Evolutionary conservation across 1,140 invertebrate species (phyloP).

Genomic region (Mamestra configurata): DNA sequence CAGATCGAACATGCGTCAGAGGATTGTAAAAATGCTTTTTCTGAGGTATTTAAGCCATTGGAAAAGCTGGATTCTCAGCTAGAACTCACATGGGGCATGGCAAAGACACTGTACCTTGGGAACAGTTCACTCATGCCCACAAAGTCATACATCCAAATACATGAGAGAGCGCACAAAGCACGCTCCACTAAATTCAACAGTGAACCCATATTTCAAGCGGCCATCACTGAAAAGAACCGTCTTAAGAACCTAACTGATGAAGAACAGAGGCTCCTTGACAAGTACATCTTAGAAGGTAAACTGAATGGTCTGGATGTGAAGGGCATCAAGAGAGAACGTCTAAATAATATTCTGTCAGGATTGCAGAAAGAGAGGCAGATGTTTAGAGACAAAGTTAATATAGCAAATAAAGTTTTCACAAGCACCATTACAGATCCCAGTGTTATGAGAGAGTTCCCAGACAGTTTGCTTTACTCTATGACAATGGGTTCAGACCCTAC

Average conservation of each 20-base stretch:
- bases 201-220: constrained; percentile 90
- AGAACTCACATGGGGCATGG: constrained; percentile 95
- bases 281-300: constrained; percentile 94
- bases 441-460: constrained; percentile 92
- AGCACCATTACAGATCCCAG: constrained; percentile 91
- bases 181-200: constrained; percentile 91
- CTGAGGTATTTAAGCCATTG: constrained; percentile 92
- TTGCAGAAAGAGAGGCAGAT: constrained; percentile 88
- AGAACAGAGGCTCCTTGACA: constrained; percentile 92
- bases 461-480: constrained; percentile 90
- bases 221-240: constrained; percentile 89
- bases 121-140: constrained; percentile 94
- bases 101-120: constrained; percentile 94
- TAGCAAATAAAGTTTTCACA: constrained; percentile 90
- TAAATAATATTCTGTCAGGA: constrained; percentile 84
- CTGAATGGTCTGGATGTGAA: constrained; percentile 92
- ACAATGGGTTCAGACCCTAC: constrained; percentile 89
- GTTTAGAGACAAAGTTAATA: constrained; percentile 90
- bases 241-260: constrained; percentile 90
- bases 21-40: constrained; percentile 90
- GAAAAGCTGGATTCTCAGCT: constrained; percentile 92
- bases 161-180: constrained; percentile 91
- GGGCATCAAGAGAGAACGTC: constrained; percentile 80
- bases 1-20: constrained; percentile 89
- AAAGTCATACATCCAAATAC: constrained; percentile 92